A percentile compares a stretch with the other conserved stretches of the same genome.
phyloP scores from a whole-genome alignment of 2,797 vertebrate species.

The Synaphobranchus kaupii region DNA sequence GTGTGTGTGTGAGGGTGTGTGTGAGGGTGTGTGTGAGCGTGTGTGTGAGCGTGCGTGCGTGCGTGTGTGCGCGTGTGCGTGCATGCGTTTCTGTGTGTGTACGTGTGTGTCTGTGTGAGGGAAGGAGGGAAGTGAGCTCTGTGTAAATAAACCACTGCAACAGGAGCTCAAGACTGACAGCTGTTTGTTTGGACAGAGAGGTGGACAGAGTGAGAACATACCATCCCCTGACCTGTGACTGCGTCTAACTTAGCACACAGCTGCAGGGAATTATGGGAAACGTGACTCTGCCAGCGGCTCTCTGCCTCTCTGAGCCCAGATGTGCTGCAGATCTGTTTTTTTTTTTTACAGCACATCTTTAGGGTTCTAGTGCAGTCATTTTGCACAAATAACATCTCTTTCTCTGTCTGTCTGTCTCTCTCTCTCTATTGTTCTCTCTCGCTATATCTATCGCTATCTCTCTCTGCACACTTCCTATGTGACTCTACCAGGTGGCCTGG shows the following conservation, averaged over 20 bases:
- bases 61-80: neutral
- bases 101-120: neutral
- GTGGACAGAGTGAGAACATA: slow-evolving; percentile 9
- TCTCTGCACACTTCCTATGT: neutral
- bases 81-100: neutral
- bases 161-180: slow-evolving; percentile 9
- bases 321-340: neutral
- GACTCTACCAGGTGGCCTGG: slow-evolving; percentile 49
- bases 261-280: slow-evolving; percentile 4
- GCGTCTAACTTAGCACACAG: neutral
- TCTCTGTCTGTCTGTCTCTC: too few relatives aligned
- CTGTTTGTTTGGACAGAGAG: slow-evolving; percentile 23
- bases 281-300: neutral
- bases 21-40: neutral
- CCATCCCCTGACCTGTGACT: slow-evolving; percentile 1
- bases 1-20: neutral
- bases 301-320: neutral
- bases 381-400: slow-evolving; percentile 5
- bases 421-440: too few relatives aligned
- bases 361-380: neutral
- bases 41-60: neutral
- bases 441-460: too few relatives aligned
- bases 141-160: slow-evolving; percentile 18
- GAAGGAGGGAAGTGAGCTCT: slow-evolving; percentile 4
- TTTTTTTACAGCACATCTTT: neutral